Conservation (phyloP, 2,888 invertebrate genomes). For the Catocala sponsa region DNA sequence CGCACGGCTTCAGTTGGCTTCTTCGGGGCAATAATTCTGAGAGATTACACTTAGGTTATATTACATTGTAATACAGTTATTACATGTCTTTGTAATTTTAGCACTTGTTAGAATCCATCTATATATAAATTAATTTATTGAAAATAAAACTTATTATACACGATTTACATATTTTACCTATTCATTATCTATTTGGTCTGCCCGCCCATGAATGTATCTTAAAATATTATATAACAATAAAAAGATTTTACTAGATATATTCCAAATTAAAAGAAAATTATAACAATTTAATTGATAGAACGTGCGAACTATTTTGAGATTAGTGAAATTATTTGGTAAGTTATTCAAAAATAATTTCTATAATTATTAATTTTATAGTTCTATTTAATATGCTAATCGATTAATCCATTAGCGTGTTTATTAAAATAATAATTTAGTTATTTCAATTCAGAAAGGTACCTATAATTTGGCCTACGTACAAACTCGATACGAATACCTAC, state of each 20-base stretch:
- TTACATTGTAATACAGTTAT: conserved; percentile 57
- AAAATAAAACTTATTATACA: conserved; percentile 59
- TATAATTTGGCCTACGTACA: conserved; percentile 55
- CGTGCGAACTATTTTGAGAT: conserved; percentile 33
- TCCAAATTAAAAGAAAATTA: conserved; percentile 44
- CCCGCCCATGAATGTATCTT: conserved; percentile 48
- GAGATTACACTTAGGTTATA: conserved; percentile 62
- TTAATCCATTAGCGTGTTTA: conserved; percentile 23
- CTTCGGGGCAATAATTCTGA: conserved; percentile 72
- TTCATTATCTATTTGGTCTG: conserved; percentile 50
- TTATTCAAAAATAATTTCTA: conserved; percentile 20
- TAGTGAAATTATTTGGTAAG: conserved; percentile 36
- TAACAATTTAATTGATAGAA: conserved; percentile 38
- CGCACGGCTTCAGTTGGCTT: conserved; percentile 85
- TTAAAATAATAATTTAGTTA: conserved; percentile 27
- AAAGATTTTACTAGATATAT: conserved; percentile 50
- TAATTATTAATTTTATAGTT: conserved; percentile 27
- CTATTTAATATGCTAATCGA: conserved; percentile 35
- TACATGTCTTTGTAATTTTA: conserved; percentile 62
- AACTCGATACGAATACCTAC: conserved; percentile 40
- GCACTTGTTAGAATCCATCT: conserved; percentile 68
- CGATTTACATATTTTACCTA: conserved; percentile 50
- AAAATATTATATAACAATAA: conserved; percentile 32
- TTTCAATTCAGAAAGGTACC: conserved; percentile 17
- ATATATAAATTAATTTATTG: conserved; percentile 56